Base-by-base conservation (phyloP, 2,888 invertebrate genomes). In the Dastarcus helophoroides region DNA sequence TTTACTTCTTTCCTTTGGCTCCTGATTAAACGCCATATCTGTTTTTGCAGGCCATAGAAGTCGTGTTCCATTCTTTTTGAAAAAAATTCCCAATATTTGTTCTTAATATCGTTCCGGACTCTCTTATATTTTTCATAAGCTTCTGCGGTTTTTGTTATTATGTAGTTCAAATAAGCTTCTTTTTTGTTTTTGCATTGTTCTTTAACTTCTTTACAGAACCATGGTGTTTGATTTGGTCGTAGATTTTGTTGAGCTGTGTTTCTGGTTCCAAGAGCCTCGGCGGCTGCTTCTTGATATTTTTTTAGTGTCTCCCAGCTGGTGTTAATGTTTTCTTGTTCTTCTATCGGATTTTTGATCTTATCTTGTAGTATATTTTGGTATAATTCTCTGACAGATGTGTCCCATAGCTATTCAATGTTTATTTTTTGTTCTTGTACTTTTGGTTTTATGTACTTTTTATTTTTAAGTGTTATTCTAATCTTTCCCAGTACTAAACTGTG, bases 81-180 rank as follows among this genome's bases (percentile, higher is more conserved):
- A 17, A 27, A 27, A n/a, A 26, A 7, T 21, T 29, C 22, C 22
- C 29, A 29, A 14, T 22, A 13, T 13, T 9, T 22, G 13, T 29
- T 14, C 14, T 22, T 22, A n/a, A 22, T 29, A 14, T 29, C 15
- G 22, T 29, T 29, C n/a, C 22, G 17, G 27, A 17, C n/a, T 27
- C 17, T 27, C n/a, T 27, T 17, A 13, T 27, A 27, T 14, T 29
- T 21, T 21, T 29, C 10, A 6, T 22, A 13, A n/a, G 17, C 29
- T 22, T 29, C 29, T 6, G 22, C 7, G 14, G 29, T 13, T 22
- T 22, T 4, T 8, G 22, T 29, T 14, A 22, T 5, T 21, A n/a
- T 29, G 22, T 22, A 22, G n/a, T 29, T 22, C 10, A 22, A 29
- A n/a, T 14, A 3, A 21, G 22, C 29, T 22, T n/a, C 19, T 15